phyloP scores from a whole-genome alignment of 2,888 invertebrate genomes.

The Galerucella pusilla region DNA sequence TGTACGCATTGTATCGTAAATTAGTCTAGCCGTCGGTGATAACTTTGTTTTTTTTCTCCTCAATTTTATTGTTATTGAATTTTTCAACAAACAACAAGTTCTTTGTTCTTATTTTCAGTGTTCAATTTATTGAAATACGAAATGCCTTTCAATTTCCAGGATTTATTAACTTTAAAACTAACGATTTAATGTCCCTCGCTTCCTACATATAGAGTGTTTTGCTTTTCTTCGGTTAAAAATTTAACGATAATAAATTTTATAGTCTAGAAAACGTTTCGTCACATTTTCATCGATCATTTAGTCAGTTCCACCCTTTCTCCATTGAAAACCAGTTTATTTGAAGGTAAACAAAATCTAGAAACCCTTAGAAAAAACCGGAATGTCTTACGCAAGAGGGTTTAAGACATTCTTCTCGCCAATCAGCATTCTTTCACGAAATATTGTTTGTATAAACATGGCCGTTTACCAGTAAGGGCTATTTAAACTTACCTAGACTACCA shows the following conservation, averaged over 20 bases:
- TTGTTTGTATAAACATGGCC: constrained; percentile 26
- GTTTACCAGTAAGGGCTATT: constrained; percentile 21
- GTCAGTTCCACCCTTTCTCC: not conserved
- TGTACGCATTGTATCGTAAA: constrained; percentile 10
- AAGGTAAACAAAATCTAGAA: constrained; percentile 31
- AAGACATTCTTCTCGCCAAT: constrained; percentile 25
- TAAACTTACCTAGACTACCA: constrained; percentile 6
- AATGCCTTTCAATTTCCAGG: constrained; percentile 21
- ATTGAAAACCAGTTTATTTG: constrained; percentile 1
- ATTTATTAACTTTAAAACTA: constrained; percentile 31
- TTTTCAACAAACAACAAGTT: constrained; percentile 17
- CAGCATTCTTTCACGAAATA: constrained; percentile 47
- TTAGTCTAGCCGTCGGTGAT: constrained; percentile 16
- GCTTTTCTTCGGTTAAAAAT: not conserved
- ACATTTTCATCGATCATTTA: not conserved
- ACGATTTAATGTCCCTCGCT: constrained; percentile 5
- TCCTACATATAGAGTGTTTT: not conserved
- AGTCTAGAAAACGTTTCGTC: not conserved
- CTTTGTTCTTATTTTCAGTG: constrained; percentile 17
- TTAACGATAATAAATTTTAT: not conserved
- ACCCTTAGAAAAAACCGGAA: constrained; percentile 40
- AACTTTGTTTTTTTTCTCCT: constrained; percentile 6
- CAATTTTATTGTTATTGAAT: constrained; percentile 15
- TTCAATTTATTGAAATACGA: constrained; percentile 15
- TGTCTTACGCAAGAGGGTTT: constrained; percentile 39